Conservation (phyloP, 2,113 vertebrate species). For the Leptobrachium leishanense region DNA sequence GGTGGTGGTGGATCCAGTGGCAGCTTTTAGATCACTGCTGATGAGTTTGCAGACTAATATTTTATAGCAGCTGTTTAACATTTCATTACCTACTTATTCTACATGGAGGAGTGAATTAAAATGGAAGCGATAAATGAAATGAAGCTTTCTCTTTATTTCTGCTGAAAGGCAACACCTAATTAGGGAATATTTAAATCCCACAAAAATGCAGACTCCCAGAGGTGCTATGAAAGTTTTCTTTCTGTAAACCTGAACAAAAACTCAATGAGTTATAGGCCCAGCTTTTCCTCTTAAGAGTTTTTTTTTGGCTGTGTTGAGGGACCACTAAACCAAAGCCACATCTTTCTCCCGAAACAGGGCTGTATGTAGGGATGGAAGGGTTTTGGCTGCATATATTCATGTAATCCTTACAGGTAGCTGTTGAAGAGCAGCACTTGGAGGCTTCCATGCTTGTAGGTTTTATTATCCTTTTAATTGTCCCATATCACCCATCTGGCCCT, state of each 20-base stretch:
- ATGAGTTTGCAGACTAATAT: constrained; percentile 45
- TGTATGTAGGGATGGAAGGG: constrained; percentile 2
- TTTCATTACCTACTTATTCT: constrained; percentile 69
- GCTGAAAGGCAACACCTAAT: constrained; percentile 66
- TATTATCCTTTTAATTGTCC: constrained; percentile 43
- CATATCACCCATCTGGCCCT: constrained; percentile 17
- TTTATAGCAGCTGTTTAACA: constrained; percentile 62
- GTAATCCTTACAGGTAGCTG: not conserved
- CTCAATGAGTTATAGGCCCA: constrained; percentile 54
- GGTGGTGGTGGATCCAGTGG: not conserved
- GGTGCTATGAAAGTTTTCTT: constrained; percentile 56
- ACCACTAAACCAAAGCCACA: constrained; percentile 43
- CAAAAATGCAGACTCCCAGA: constrained; percentile 61
- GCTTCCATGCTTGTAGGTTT: constrained; percentile 1
- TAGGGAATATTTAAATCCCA: constrained; percentile 68
- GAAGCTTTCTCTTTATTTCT: constrained; percentile 60
- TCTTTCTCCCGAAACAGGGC: constrained; percentile 48
- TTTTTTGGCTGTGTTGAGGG: constrained; percentile 31
- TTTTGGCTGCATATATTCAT: not conserved
- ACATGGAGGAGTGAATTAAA: constrained; percentile 65
- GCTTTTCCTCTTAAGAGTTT: constrained; percentile 40
- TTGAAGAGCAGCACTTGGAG: constrained; percentile 15
- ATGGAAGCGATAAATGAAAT: constrained; percentile 62
- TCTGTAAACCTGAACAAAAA: constrained; percentile 55
- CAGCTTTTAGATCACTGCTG: constrained; percentile 18